Base-by-base conservation (phyloP, 2,888 invertebrate species). In the Melolontha melolontha region DNA sequence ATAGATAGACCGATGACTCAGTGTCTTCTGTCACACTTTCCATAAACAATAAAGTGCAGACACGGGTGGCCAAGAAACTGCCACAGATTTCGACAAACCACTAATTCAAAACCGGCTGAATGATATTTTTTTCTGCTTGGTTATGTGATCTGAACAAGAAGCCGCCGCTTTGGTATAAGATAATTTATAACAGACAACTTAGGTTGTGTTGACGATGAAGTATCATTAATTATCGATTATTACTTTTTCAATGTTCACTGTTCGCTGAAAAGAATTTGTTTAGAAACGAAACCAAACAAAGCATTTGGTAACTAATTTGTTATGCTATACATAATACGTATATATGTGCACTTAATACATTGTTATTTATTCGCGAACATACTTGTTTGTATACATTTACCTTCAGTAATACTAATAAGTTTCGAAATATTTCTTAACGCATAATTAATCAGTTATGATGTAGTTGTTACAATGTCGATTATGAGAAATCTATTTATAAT, bases 1-100 rank as follows among this genome's bases (percentile, higher is more conserved):
- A 79, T 77, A 78, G 77, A 78, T 74, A 75, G 74, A 71, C 64
- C 68, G 64, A 54, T 12, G 54, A 14, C 39, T 34, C 54, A 17
- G 11, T 14, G 39, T 14, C 34, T 39, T 40, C 54, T 34, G 39
- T 54, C 40, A 16, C 16, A 40, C 54, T 40, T 54, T 54, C 54
- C 16, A 16, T 54, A 54, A 54, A 54, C 54, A 54, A 54, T 40
- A 54, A 54, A 54, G 54, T 54, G 34, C 40, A 14, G 54, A 34
- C 54, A 54, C 40, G 54, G 54, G 39, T 14, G 54, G 34, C 34
- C 54, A 54, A 54, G 54, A 54, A 54, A 54, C 16, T 54, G 54
- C 14, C 12, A 54, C 54, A 27, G 40, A 54, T 39, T 52, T 34
- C 54, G 34, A 2, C 34, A 34, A 52, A n/a, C 34, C 7, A 52